Percentiles rank a stretch among this genome's conserved stretches.
Evolutionary conservation across 2,797 vertebrate genomes (phyloP).

Genomic region (Clarias platycephalus): DNA sequence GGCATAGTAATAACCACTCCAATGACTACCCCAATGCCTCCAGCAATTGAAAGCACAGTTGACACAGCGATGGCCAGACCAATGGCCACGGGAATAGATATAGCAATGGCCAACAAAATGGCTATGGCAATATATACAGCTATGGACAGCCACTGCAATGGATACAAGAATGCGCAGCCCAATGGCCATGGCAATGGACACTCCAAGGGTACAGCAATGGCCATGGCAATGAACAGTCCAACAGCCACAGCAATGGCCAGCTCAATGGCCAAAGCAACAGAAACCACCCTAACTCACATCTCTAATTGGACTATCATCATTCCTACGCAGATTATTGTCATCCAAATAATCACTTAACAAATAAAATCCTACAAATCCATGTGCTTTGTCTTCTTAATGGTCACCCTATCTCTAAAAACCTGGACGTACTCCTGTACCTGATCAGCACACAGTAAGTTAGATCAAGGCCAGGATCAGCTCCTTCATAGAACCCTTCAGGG

Average conservation of each 20-base stretch:
- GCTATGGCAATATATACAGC: not conserved
- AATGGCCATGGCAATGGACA: too few species aligned
- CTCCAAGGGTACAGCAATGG: not conserved
- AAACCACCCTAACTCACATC: not conserved
- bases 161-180: not conserved
- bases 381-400: not conserved
- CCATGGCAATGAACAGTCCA: not conserved
- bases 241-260: not conserved
- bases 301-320: not conserved
- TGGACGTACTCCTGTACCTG: not conserved
- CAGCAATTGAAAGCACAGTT: too few species aligned
- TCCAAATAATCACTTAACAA: not conserved
- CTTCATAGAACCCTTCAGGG: conserved; percentile 33
- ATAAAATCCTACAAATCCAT: not conserved
- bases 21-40: not conserved
- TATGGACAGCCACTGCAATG: not conserved
- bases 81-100: not conserved
- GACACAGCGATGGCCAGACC: not conserved
- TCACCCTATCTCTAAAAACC: not conserved
- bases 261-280: not conserved
- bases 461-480: not conserved
- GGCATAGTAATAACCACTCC: not conserved
- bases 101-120: not conserved
- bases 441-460: not conserved
- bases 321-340: not conserved